These are phyloP conservation scores for Dendrolimus houi DNA, from an alignment of 2,888 invertebrate species.

Conservation along the genomic window DNA sequence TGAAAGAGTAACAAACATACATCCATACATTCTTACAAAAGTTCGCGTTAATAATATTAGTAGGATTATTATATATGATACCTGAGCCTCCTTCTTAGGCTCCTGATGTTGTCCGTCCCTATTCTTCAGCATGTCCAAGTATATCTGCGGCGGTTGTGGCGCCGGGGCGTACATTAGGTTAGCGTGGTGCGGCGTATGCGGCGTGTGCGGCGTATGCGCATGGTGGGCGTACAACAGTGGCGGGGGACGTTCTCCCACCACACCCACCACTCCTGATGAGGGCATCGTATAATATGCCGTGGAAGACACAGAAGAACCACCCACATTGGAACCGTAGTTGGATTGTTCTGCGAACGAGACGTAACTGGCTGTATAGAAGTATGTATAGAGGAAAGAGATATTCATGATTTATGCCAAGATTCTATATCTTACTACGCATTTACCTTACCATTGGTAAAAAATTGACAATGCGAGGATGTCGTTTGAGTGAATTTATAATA, in stretches of 20 bases:
- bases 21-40: too few relatives aligned
- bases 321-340: conserved; percentile 55
- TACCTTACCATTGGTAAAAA: too few relatives aligned
- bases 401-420: too few relatives aligned
- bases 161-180: conserved; percentile 55
- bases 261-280: conserved; percentile 54
- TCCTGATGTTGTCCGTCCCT: conserved; percentile 56
- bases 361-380: too few relatives aligned
- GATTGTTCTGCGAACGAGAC: conserved; percentile 36
- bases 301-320: conserved; percentile 42
- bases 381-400: too few relatives aligned
- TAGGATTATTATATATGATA: conserved; percentile 12
- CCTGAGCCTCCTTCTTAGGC: conserved; percentile 56
- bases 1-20: too few relatives aligned
- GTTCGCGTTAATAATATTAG: too few relatives aligned
- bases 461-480: too few relatives aligned
- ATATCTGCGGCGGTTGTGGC: conserved; percentile 55
- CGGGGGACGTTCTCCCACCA: conserved; percentile 57
- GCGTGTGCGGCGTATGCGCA: conserved; percentile 52
- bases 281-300: conserved; percentile 60
- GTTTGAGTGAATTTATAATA: too few relatives aligned
- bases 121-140: conserved; percentile 62
- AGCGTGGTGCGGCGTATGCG: conserved; percentile 49
- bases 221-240: conserved; percentile 62
- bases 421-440: too few relatives aligned